These are phyloP conservation scores for Tipula confusa DNA, from an alignment of 2,888 invertebrate genomes.

Conservation along the genomic window DNA sequence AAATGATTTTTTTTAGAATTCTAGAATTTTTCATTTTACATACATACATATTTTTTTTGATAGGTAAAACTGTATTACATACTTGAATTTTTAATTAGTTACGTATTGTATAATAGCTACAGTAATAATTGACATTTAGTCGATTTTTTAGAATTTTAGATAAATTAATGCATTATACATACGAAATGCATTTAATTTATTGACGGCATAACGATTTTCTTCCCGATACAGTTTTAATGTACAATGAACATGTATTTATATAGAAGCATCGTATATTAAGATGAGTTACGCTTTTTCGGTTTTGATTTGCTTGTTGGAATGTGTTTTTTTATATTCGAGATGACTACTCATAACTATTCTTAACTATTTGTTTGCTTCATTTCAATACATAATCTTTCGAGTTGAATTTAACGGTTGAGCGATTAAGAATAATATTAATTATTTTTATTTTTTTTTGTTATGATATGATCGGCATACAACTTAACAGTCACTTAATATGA, in stretches of 20 bases:
- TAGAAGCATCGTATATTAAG: background rate
- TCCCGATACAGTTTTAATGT: background rate
- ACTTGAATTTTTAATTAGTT: background rate
- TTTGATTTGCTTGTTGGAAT: background rate
- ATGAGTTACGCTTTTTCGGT: background rate
- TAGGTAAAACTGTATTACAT: background rate
- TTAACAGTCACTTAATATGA: background rate
- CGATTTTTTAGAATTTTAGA: background rate
- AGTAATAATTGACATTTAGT: background rate
- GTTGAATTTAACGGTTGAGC: background rate
- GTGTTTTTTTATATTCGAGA: background rate
- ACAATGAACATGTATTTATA: background rate
- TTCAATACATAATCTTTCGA: background rate
- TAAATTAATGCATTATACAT: background rate
- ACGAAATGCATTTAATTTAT: background rate
- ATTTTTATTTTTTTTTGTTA: background rate
- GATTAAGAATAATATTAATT: background rate
- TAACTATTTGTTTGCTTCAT: background rate
- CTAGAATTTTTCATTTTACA: background rate
- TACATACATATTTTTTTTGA: background rate
- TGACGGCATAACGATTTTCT: background rate
- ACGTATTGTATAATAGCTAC: background rate
- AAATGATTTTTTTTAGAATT: background rate
- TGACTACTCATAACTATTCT: background rate
- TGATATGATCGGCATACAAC: background rate